A percentile compares a stretch with the other conserved stretches of the same genome.
Conservation (phyloP, 2,113 vertebrate genomes). For the Leptocoma aspasia region DNA sequence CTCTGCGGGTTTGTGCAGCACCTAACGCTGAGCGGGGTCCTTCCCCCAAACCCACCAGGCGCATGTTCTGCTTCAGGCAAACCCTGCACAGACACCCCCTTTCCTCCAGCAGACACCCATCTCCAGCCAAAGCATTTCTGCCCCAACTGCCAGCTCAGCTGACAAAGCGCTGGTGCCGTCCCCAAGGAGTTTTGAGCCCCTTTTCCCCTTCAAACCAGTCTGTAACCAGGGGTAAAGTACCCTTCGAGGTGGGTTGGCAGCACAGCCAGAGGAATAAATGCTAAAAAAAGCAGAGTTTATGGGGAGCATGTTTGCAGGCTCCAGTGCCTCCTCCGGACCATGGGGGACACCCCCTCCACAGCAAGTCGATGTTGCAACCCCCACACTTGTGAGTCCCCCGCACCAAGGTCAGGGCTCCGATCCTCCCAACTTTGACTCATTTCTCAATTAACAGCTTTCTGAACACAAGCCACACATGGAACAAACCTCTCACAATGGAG, state of each 20-base stretch:
- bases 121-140: not conserved
- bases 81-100: not conserved
- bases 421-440: constrained; percentile 48
- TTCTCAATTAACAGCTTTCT: constrained; percentile 33
- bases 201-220: not conserved
- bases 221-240: not conserved
- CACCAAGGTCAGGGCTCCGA: not conserved
- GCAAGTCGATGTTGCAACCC: fast-evolving
- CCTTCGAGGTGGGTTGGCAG: not conserved
- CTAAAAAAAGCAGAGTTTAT: not conserved
- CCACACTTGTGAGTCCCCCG: not conserved
- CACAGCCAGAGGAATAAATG: not conserved
- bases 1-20: not conserved
- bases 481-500: constrained; percentile 1
- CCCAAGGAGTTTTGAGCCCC: not conserved
- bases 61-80: fast-evolving
- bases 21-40: fast-evolving
- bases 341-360: not conserved
- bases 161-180: not conserved
- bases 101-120: not conserved
- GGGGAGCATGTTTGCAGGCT: not conserved
- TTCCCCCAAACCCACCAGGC: not conserved
- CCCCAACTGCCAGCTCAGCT: not conserved
- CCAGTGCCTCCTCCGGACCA: fast-evolving
- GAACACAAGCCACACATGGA: not conserved